phyloP scores from a whole-genome alignment of 2,888 invertebrate species.

The Rhagonycha lutea region DNA sequence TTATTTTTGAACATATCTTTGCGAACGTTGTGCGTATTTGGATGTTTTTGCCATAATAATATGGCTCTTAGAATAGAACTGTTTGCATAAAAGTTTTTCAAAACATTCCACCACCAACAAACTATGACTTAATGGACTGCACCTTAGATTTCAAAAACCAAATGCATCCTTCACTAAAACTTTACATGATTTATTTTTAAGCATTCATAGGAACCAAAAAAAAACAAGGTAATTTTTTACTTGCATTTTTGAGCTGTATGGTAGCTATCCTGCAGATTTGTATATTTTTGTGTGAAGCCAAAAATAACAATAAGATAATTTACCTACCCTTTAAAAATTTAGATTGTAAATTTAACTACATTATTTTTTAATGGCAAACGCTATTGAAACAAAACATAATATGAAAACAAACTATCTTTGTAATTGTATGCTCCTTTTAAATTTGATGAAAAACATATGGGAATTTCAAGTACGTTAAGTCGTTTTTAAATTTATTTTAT shows the following conservation, averaged over 20 bases:
- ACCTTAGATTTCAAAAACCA: not conserved
- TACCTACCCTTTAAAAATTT: not conserved
- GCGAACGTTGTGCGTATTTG: not conserved
- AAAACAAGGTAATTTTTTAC: not conserved
- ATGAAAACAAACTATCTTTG: not conserved
- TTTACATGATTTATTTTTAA: not conserved
- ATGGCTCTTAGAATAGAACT: not conserved
- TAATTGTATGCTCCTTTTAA: constrained; percentile 13
- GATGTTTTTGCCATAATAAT: not conserved
- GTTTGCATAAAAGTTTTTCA: not conserved
- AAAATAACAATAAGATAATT: not conserved
- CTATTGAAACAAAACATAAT: not conserved
- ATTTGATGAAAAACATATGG: constrained; percentile 17
- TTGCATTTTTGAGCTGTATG: not conserved
- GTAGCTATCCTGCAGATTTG: not conserved
- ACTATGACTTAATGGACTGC: not conserved
- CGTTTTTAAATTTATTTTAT: not conserved
- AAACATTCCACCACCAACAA: not conserved
- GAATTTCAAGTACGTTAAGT: not conserved
- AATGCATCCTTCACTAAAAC: not conserved
- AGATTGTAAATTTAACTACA: not conserved
- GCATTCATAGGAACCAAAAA: not conserved
- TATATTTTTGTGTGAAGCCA: not conserved
- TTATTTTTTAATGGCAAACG: not conserved
- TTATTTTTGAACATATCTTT: not conserved